Base-by-base conservation (phyloP, 2,113 vertebrate genomes). In the Mustelus asterias region DNA sequence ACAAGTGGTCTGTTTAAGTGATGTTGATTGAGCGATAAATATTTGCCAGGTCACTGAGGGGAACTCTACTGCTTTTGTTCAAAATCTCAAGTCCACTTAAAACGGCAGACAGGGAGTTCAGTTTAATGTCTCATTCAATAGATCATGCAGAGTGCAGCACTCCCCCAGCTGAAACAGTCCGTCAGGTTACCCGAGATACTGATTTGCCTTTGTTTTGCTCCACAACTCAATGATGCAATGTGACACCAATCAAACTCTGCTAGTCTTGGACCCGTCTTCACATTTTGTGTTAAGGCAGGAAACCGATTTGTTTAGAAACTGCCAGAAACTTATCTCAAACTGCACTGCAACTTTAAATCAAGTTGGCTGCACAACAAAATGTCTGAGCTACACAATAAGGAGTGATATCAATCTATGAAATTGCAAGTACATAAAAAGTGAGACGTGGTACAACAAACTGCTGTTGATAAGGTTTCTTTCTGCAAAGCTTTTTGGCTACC, bases 311-410 rank as follows among this genome's bases (percentile, higher is more conserved):
- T n/a, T n/a, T 78, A 14, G 76, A 78, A 78, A 24, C 58, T 33
- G 58, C 54, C 88, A 90, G 26, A 63, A 29, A 63, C 60, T 90
- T 90, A 9, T 90, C 48, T 26, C 85, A 29, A 54, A 58, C 22
- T 58, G 9, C 26, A 58, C 29, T 89, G 8, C 54, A 60, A 60
- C 29, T 33, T 58, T 63, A 90, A 60, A 26, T 26, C 54, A 90
- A 63, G 54, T 63, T 90, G 54, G 88, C 88, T 90, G 26, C 85
- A 88, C 48, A 88, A 48, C 85, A 88, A 72, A 72, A 72, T 72
- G 70, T 26, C 70, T 26, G 70, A 26, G 44, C 85, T 29, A 6
- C 85, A 88, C 48, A 88, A 86, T 26, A 58, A 88, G 48, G 85
- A 24, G 48, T 0, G 26, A 60, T 90, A 60, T 16, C 58, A 89